Evolutionary conservation across 2,113 vertebrate species (phyloP).

Genomic region (Pavo muticus): DNA sequence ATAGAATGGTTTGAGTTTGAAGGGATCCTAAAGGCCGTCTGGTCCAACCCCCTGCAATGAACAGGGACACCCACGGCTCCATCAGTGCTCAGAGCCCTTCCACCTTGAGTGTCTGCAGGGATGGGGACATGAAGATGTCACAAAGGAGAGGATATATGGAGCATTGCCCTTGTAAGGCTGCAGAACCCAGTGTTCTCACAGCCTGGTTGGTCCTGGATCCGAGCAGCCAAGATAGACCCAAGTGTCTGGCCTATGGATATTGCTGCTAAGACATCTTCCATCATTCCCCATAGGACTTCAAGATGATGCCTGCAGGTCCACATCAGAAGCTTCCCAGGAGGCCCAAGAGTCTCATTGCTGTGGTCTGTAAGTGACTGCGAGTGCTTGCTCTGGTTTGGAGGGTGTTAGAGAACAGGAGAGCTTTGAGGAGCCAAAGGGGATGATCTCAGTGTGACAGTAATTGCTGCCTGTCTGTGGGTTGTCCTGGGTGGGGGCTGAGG

Average conservation of each 20-base stretch:
- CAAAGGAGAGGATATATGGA: fast-evolving
- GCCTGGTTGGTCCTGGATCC: neutral
- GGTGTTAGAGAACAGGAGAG: neutral
- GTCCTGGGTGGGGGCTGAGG: neutral
- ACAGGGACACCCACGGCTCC: no score
- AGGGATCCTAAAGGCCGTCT: no score
- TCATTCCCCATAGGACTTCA: neutral
- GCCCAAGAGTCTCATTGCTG: neutral
- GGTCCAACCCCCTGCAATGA: no score
- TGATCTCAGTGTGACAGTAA: neutral
- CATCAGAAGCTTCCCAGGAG: fast-evolving
- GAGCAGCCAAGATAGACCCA: neutral
- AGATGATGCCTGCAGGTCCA: fast-evolving
- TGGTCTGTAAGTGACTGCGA: slow-evolving; percentile 30
- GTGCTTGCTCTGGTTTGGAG: fast-evolving
- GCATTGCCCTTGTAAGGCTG: neutral
- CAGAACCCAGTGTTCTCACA: neutral
- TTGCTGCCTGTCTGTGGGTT: neutral
- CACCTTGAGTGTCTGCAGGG: no score
- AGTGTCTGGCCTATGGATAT: no score
- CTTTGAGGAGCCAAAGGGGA: neutral
- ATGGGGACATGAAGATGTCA: no score
- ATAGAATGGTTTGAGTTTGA: no score
- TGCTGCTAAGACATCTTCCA: no score
- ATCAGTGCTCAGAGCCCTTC: no score